Evolutionary conservation across 2,113 vertebrate genomes (phyloP).

Genomic region (Rhinolophus ferrumequinum): DNA sequence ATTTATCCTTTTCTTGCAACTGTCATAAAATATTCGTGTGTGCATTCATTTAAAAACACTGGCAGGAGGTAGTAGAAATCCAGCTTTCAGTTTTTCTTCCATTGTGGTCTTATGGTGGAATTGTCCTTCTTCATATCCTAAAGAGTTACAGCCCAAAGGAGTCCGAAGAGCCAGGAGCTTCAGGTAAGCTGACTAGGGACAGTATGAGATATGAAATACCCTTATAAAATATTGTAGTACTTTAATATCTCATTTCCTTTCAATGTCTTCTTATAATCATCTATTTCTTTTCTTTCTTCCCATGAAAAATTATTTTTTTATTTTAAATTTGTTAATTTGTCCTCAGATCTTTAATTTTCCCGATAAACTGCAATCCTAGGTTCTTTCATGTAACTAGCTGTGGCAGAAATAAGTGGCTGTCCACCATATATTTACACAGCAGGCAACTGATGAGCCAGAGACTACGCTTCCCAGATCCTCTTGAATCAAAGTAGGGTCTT

Average conservation of each 20-base stretch:
- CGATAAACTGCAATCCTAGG: neutral
- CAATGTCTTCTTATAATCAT: neutral
- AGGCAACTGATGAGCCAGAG: neutral
- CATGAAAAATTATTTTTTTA: neutral
- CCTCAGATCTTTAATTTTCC: neutral
- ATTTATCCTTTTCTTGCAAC: constrained; percentile 49
- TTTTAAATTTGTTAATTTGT: constrained; percentile 15
- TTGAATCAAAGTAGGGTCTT: neutral
- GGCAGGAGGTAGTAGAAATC: constrained; percentile 12
- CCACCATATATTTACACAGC: neutral
- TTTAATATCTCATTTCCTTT: neutral
- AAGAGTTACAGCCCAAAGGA: neutral
- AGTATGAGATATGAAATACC: neutral
- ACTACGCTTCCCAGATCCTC: neutral
- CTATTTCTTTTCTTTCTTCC: neutral
- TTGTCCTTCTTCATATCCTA: neutral
- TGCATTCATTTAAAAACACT: constrained; percentile 32
- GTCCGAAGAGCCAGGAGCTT: neutral
- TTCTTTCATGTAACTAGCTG: neutral
- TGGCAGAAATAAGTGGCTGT: neutral
- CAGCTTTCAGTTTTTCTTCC: neutral
- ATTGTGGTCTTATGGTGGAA: neutral
- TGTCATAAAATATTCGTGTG: constrained; percentile 30
- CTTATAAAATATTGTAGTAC: neutral
- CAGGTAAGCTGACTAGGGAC: neutral